Evolutionary conservation across 2,888 invertebrate species (phyloP).

Genomic region (Chaitophorus viminalis): DNA sequence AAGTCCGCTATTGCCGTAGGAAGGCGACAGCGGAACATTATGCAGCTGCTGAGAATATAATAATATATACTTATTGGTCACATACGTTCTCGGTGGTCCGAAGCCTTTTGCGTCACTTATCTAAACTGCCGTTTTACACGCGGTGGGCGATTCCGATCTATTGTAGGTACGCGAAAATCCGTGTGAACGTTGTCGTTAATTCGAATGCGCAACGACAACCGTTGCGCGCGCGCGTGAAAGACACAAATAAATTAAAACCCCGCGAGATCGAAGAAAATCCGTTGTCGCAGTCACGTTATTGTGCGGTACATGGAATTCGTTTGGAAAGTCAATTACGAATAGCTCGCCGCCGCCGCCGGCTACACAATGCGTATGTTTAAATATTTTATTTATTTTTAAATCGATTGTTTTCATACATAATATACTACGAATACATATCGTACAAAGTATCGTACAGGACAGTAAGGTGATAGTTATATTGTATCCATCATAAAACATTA

Average conservation of each 20-base stretch:
- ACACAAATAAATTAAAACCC: not conserved
- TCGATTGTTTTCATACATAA: too few relatives aligned
- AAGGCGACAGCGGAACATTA: not conserved
- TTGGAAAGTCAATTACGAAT: too few relatives aligned
- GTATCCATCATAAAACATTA: too few relatives aligned
- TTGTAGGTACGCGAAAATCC: not conserved
- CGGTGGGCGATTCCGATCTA: not conserved
- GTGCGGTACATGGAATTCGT: too few relatives aligned
- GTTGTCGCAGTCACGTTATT: too few relatives aligned
- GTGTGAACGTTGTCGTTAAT: not conserved
- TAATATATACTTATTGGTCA: not conserved
- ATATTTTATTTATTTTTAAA: too few relatives aligned
- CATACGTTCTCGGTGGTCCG: not conserved
- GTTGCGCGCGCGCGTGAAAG: not conserved
- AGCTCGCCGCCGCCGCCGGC: too few relatives aligned
- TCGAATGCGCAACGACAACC: not conserved
- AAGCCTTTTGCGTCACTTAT: not conserved
- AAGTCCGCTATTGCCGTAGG: not conserved
- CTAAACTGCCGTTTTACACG: slow-evolving; percentile 15
- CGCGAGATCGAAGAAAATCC: not conserved
- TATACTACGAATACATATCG: too few relatives aligned
- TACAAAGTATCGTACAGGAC: too few relatives aligned
- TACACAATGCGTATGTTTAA: too few relatives aligned
- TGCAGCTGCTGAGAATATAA: not conserved
- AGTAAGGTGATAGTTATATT: too few relatives aligned